Percentiles rank a stretch among this genome's conserved stretches.
phyloP scores from a whole-genome alignment of 1,140 invertebrate species.

The Drosophila navojoa region DNA sequence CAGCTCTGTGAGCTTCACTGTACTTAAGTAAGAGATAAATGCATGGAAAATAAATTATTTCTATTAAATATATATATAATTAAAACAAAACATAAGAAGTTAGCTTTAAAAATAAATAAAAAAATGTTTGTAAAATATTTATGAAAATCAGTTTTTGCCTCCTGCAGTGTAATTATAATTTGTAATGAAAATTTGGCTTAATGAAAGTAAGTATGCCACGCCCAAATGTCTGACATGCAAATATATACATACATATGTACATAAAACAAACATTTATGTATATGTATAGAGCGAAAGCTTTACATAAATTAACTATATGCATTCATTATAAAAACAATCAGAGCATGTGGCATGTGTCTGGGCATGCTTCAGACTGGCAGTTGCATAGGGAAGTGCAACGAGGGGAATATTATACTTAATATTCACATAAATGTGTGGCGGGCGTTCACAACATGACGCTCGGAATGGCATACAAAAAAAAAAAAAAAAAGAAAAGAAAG shows the following conservation, averaged over 20 bases:
- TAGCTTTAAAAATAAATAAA: too few species aligned
- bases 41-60: too few species aligned
- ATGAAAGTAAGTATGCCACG: background rate
- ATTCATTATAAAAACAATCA: constrained; percentile 50
- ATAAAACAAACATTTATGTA: too few species aligned
- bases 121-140: too few species aligned
- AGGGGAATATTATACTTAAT: constrained; percentile 6
- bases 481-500: too few species aligned
- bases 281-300: constrained; percentile 6
- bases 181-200: background rate
- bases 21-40: too few species aligned
- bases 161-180: too few species aligned
- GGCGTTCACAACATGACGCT: constrained; percentile 34
- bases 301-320: constrained; percentile 43
- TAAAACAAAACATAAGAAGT: too few species aligned
- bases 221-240: constrained; percentile 1
- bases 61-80: too few species aligned
- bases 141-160: too few species aligned
- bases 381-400: too few species aligned
- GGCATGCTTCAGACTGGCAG: background rate
- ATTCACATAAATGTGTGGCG: constrained; percentile 14
- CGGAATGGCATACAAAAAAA: background rate
- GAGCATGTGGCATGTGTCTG: constrained; percentile 27
- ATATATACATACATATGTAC: too few species aligned
- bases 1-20: background rate